Evolutionary conservation across 2,888 invertebrate genomes (phyloP).

Genomic region (Syrphus vitripennis): DNA sequence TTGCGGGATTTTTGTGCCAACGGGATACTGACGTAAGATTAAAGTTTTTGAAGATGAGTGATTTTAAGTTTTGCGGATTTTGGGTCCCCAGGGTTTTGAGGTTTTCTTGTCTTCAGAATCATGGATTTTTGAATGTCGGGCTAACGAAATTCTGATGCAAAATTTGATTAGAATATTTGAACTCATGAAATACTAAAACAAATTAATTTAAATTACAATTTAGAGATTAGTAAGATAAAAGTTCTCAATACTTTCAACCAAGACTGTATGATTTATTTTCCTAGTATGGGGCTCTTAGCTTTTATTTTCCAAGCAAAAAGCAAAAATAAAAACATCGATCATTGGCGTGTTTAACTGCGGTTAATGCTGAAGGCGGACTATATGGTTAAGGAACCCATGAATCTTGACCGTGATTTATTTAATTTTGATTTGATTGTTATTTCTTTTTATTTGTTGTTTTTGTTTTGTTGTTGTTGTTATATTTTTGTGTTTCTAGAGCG

Average conservation of each 20-base stretch:
- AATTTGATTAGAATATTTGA: no score
- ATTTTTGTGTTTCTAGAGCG: slow-evolving; percentile 18
- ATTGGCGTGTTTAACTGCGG: slow-evolving; percentile 53
- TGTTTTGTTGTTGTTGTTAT: neutral
- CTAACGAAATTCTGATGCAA: no score
- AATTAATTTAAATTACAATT: no score
- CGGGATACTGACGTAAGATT: no score
- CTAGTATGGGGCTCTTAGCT: neutral
- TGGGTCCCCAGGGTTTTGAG: no score
- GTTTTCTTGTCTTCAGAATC: no score
- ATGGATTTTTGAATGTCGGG: no score
- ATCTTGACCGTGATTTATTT: slow-evolving; percentile 61
- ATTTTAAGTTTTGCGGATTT: no score
- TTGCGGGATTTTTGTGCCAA: no score
- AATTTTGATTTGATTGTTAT: slow-evolving; percentile 55
- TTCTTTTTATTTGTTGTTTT: slow-evolving; percentile 10
- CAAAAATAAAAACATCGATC: slow-evolving; percentile 59
- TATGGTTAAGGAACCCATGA: slow-evolving; percentile 37
- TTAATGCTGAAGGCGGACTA: slow-evolving; percentile 59
- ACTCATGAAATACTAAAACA: no score
- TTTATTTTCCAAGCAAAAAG: slow-evolving; percentile 3
- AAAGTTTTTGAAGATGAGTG: no score
- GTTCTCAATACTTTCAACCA: neutral
- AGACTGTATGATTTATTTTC: neutral
- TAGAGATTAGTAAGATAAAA: no score